A percentile compares a stretch with the other conserved stretches of the same genome.
phyloP scores from a whole-genome alignment of 2,888 invertebrate species.

The Mycalesis mineus region DNA sequence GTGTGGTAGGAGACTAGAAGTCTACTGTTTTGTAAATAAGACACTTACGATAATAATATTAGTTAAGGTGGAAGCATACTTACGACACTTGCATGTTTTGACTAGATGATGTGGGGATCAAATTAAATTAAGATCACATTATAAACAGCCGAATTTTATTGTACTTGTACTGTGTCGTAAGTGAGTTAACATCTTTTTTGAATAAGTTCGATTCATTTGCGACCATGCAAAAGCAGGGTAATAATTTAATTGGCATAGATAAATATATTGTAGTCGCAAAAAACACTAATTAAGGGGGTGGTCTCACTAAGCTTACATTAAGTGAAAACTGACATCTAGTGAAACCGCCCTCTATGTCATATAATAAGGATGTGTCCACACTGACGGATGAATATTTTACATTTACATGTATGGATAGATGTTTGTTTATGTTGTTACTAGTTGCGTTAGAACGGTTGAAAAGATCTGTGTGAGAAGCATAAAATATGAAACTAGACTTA shows the following conservation, averaged over 20 bases:
- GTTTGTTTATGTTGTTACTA: too few species aligned
- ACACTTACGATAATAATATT: not conserved
- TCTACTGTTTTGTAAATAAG: constrained; percentile 6
- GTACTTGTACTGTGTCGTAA: not conserved
- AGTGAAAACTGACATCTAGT: not conserved
- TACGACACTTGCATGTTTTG: not conserved
- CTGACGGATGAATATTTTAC: not conserved
- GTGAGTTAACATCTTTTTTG: not conserved
- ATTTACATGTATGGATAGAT: too few species aligned
- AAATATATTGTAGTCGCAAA: constrained; percentile 2
- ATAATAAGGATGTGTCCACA: not conserved
- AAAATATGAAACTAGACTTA: too few species aligned
- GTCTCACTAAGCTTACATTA: not conserved
- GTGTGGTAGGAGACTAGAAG: not conserved
- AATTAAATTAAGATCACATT: not conserved
- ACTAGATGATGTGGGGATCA: too few species aligned
- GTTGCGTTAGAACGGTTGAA: too few species aligned
- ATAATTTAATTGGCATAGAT: constrained; percentile 10
- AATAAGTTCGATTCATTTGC: constrained; percentile 9
- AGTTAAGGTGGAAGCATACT: not conserved
- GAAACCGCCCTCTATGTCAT: not conserved
- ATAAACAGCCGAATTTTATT: not conserved
- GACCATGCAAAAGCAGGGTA: constrained; percentile 15
- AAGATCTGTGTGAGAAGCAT: too few species aligned
- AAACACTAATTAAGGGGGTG: not conserved